Conservation (phyloP, 2,797 vertebrate species). For the Eulemur mongoz region DNA sequence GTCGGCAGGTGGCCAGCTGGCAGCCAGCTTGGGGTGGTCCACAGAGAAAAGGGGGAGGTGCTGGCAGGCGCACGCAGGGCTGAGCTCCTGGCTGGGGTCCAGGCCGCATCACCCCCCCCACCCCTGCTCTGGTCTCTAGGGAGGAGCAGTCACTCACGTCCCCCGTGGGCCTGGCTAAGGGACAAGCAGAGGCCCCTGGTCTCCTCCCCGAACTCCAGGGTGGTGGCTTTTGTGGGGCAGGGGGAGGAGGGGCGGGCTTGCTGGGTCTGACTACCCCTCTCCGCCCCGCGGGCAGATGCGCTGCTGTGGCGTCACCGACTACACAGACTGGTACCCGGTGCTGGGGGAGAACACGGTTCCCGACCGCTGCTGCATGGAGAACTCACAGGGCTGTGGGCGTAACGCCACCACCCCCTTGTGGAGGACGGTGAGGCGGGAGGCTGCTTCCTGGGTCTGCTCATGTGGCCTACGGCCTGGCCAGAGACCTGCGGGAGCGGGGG, state of each 20-base stretch:
- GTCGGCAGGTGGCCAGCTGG: too few species aligned
- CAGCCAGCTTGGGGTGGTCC: background rate
- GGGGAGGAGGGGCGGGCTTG: background rate
- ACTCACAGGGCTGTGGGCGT: constrained; percentile 95
- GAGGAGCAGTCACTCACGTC: background rate
- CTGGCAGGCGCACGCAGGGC: fast-evolving
- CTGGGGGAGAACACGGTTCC: constrained; percentile 95
- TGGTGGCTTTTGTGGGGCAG: background rate
- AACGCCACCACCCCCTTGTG: constrained; percentile 94
- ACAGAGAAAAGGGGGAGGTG: background rate
- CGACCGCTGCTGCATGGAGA: constrained; percentile 97
- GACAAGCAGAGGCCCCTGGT: background rate
- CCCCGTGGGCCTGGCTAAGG: background rate
- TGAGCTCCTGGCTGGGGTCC: background rate
- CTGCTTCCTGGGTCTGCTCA: background rate
- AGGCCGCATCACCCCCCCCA: fast-evolving
- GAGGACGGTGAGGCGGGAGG: constrained; percentile 89
- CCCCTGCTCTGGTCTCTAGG: background rate
- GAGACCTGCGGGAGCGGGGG: background rate
- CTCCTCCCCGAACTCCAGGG: background rate
- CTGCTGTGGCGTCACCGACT: constrained; percentile 96
- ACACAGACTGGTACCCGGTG: constrained; percentile 95
- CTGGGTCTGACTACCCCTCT: background rate
- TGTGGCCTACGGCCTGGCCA: fast-evolving
- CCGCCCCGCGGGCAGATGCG: constrained; percentile 89